A percentile compares a stretch with the other conserved stretches of the same genome.
phyloP scores from a whole-genome alignment of 2,113 vertebrate genomes.

The Gobio gobio region DNA sequence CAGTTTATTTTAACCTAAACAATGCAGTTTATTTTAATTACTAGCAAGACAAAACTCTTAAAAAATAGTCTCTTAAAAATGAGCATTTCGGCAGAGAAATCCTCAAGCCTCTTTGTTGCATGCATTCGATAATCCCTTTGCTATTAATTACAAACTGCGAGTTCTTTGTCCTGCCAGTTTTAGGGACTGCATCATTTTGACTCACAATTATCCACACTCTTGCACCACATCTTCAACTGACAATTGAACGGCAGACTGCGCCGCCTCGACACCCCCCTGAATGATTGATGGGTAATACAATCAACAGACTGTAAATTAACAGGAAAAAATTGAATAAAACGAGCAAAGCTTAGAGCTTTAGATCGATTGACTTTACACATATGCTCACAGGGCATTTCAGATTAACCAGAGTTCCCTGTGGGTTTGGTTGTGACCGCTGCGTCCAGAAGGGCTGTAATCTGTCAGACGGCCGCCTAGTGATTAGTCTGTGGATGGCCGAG shows the following conservation, averaged over 20 bases:
- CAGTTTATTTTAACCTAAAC: conserved; percentile 17
- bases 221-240: neutral
- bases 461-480: conserved; percentile 43
- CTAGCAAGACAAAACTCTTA: neutral
- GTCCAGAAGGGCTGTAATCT: conserved; percentile 56
- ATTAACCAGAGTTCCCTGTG: conserved; percentile 57
- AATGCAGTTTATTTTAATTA: conserved; percentile 34
- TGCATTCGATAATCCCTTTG: conserved; percentile 19
- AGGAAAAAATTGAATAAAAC: conserved; percentile 21
- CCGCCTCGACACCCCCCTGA: conserved; percentile 29
- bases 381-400: conserved; percentile 37
- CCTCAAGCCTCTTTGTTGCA: neutral
- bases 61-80: neutral
- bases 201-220: neutral
- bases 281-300: conserved; percentile 62
- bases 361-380: conserved; percentile 59
- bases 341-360: conserved; percentile 45
- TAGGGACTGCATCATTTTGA: conserved; percentile 9
- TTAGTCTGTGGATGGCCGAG: conserved; percentile 36
- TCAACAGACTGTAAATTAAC: conserved; percentile 37
- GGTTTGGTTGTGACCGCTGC: conserved; percentile 35
- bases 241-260: conserved; percentile 5
- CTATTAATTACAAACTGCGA: neutral
- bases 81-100: neutral
- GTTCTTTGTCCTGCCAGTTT: conserved; percentile 24